Percentiles rank a stretch among this genome's conserved stretches.
These are phyloP conservation scores for Muscina levida DNA, from an alignment of 2,888 invertebrate species.

Conservation along the genomic window DNA sequence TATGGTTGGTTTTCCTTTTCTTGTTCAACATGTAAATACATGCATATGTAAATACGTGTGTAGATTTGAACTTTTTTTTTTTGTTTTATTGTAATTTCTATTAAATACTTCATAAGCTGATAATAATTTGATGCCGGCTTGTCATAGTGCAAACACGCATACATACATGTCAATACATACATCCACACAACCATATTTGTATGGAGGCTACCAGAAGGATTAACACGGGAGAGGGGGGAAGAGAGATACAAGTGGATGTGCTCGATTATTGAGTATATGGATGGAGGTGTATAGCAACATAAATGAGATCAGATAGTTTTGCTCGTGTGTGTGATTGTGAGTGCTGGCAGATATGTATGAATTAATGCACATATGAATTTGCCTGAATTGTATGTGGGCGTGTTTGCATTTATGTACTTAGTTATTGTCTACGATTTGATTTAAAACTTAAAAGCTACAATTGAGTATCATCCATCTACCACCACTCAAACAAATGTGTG, in stretches of 20 bases:
- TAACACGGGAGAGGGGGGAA: not conserved
- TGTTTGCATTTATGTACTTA: constrained; percentile 56
- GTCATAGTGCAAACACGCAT: not conserved
- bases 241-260: not conserved
- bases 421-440: constrained; percentile 68
- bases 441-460: constrained; percentile 60
- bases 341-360: constrained; percentile 2
- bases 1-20: not conserved
- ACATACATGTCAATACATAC: not conserved
- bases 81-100: constrained; percentile 54
- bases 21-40: constrained; percentile 1
- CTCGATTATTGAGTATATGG: not conserved
- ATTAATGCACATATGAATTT: constrained; percentile 21
- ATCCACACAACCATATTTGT: not conserved
- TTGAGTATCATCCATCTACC: constrained; percentile 30
- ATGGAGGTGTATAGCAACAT: not conserved
- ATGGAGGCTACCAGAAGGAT: not conserved
- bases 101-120: constrained; percentile 42
- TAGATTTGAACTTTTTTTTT: constrained; percentile 48
- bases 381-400: not conserved
- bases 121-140: not conserved
- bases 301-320: not conserved
- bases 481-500: not conserved
- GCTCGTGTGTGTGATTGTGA: not conserved
- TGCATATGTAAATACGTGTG: not conserved